phyloP scores from a whole-genome alignment of 2,797 vertebrate species.

The Distichodus sexfasciatus region DNA sequence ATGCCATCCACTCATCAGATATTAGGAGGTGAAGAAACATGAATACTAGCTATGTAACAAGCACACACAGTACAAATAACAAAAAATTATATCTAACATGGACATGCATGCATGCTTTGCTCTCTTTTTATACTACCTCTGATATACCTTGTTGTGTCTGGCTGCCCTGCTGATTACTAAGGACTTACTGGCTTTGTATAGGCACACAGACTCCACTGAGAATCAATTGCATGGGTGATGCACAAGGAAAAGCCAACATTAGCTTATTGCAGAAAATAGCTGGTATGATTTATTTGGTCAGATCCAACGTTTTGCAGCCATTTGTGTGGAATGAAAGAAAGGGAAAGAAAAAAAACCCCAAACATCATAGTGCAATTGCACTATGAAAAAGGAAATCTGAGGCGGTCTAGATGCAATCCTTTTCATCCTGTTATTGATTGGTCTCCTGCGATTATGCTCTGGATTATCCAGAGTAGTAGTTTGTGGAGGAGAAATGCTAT shows the following conservation, averaged over 20 bases:
- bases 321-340: conserved; percentile 31
- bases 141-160: too few species aligned
- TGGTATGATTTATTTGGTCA: conserved; percentile 59
- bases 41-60: too few species aligned
- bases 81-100: too few species aligned
- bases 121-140: too few species aligned
- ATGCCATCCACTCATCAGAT: too few species aligned
- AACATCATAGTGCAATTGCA: background rate
- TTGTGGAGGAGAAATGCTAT: background rate
- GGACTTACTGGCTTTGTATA: too few species aligned
- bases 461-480: background rate
- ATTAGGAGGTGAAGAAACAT: too few species aligned
- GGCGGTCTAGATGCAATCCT: background rate
- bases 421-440: conserved; percentile 1
- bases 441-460: background rate
- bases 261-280: conserved; percentile 38
- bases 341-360: background rate
- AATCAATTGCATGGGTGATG: background rate
- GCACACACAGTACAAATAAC: too few species aligned
- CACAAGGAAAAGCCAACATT: background rate
- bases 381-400: background rate
- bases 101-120: too few species aligned
- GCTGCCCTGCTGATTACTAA: too few species aligned
- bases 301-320: too few species aligned
- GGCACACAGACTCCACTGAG: background rate